Conservation (phyloP, 1,140 invertebrate genomes). For the Drosophila triauraria region DNA sequence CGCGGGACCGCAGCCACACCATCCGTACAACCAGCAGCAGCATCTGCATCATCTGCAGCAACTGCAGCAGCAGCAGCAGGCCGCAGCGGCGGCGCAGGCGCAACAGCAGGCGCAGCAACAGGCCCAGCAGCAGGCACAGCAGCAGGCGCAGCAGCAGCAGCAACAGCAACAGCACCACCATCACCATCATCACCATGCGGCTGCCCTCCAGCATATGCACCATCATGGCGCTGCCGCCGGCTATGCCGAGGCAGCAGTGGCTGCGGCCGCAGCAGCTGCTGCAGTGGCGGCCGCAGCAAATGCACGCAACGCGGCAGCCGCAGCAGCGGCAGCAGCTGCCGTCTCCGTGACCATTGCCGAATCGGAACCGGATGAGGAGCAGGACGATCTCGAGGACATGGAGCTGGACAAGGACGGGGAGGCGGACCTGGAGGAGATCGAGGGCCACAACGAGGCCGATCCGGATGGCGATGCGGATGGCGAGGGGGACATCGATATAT, state of each 20-base stretch:
- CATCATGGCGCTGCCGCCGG: conserved; percentile 54
- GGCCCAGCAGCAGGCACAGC: conserved; percentile 65
- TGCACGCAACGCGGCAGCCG: conserved; percentile 61
- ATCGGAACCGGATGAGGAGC: conserved; percentile 61
- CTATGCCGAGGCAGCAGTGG: conserved; percentile 74
- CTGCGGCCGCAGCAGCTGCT: conserved; percentile 68
- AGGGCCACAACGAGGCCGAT: conserved; percentile 31
- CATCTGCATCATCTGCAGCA: conserved; percentile 77
- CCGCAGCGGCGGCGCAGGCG: conserved; percentile 42
- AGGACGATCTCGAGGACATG: conserved; percentile 52
- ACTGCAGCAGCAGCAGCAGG: conserved; percentile 60
- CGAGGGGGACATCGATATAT: conserved; percentile 78
- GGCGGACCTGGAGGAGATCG: conserved; percentile 23
- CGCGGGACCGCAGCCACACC: conserved; percentile 62
- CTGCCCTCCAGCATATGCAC: conserved; percentile 64
- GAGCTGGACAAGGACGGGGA: conserved; percentile 56
- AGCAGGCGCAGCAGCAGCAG: conserved; percentile 38
- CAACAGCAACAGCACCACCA: conserved; percentile 63
- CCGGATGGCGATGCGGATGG: conserved; percentile 55
- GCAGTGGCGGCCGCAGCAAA: conserved; percentile 71
- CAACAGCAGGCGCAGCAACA: conserved; percentile 67
- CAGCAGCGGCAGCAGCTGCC: conserved; percentile 56
- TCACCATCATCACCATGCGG: conserved; percentile 63
- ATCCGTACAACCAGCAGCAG: conserved; percentile 81
- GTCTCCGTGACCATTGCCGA: conserved; percentile 54